These are phyloP conservation scores for Apostichopus parvimensis DNA, from an alignment of 35 echinoderm and acorn worm genomes.

Conservation along the genomic window DNA sequence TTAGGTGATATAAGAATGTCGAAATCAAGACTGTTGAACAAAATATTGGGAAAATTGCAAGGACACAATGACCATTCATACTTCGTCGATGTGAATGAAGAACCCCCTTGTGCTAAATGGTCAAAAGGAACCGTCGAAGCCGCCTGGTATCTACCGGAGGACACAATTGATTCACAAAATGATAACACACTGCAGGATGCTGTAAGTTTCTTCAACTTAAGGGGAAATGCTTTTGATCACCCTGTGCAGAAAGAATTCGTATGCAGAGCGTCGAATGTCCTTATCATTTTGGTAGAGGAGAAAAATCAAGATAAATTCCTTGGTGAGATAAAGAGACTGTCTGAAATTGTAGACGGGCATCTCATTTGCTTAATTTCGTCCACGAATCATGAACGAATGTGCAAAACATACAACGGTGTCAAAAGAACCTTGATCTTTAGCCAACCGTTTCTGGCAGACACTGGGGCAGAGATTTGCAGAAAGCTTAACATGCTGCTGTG, in stretches of 20 bases:
- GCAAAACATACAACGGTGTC: not conserved
- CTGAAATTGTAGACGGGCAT: not conserved
- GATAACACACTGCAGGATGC: not conserved
- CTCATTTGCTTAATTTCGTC: not conserved
- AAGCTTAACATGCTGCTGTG: not conserved
- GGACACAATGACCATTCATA: conserved; percentile 16
- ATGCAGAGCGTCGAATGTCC: not conserved
- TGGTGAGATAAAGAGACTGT: not conserved
- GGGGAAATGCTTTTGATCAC: not conserved
- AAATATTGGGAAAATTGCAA: not conserved
- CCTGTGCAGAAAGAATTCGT: conserved; percentile 2
- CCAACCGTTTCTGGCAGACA: not conserved
- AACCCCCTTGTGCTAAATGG: not conserved
- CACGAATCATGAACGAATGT: not conserved
- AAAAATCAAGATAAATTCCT: not conserved
- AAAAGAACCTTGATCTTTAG: not conserved
- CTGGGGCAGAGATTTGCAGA: conserved; percentile 12
- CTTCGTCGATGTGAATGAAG: not conserved
- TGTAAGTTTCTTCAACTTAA: conserved; percentile 1
- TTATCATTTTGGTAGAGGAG: not conserved
- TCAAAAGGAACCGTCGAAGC: conserved; percentile 5
- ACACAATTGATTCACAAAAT: not conserved
- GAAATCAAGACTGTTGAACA: not conserved
- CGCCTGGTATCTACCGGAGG: conserved; percentile 16
- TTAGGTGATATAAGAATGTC: conserved; percentile 1